A percentile compares a stretch with the other conserved stretches of the same genome.
These are phyloP conservation scores for Cygnus buccinator DNA, from an alignment of 2,113 vertebrate species.

Conservation along the genomic window DNA sequence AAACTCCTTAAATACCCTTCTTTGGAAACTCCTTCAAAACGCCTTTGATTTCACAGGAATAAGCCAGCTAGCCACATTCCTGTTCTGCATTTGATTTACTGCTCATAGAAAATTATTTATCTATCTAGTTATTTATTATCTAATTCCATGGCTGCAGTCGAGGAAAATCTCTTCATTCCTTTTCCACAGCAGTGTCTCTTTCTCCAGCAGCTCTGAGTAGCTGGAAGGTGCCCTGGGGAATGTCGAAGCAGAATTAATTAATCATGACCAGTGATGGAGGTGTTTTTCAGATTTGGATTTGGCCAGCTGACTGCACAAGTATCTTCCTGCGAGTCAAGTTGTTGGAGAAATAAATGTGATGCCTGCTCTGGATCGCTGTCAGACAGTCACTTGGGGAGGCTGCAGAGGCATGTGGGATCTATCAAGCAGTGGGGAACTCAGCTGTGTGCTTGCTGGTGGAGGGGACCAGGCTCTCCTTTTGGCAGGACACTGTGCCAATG, in stretches of 20 bases:
- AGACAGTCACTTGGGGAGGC: background rate
- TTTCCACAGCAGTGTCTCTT: conserved; percentile 32
- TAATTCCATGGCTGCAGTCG: conserved; percentile 9
- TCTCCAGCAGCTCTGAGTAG: conserved; percentile 18
- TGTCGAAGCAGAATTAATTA: conserved; percentile 61
- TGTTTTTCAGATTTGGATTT: conserved; percentile 47
- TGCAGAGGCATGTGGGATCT: background rate
- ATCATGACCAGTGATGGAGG: conserved; percentile 45
- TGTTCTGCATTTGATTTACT: conserved; percentile 38
- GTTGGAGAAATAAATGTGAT: background rate
- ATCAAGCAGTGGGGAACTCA: background rate
- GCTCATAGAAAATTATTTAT: conserved; percentile 22
- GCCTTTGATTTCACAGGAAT: conserved; percentile 33
- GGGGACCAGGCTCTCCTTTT: background rate
- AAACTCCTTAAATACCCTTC: background rate
- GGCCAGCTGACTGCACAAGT: conserved; percentile 6
- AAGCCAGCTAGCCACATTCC: background rate
- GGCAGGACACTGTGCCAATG: background rate
- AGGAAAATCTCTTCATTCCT: conserved; percentile 36
- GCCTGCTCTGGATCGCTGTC: background rate
- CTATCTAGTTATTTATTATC: conserved; percentile 32
- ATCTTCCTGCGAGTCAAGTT: background rate
- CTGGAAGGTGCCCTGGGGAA: conserved; percentile 51
- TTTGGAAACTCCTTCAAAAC: conserved; percentile 13
- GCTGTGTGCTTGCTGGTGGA: background rate